A percentile compares a stretch with the other conserved stretches of the same genome.
These are phyloP conservation scores for Bugulina stolonifera DNA, from an alignment of 2,888 invertebrate genomes.

Conservation along the genomic window DNA sequence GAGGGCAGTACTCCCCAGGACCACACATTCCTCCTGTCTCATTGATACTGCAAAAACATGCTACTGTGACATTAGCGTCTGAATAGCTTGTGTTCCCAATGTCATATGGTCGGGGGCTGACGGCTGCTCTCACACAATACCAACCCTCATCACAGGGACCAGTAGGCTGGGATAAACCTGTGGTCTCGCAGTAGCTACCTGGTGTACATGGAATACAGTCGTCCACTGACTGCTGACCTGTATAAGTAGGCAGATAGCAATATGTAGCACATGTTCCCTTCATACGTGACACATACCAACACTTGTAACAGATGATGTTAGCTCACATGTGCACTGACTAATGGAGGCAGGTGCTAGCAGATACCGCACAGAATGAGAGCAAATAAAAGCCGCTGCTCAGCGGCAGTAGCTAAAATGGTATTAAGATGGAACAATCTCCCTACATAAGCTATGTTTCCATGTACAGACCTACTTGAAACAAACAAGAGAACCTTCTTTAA, in stretches of 20 bases:
- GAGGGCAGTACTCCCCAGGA: slow-evolving; percentile 44
- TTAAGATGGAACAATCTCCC: no score
- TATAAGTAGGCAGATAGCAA: background rate
- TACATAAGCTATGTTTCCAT: no score
- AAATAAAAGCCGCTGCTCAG: no score
- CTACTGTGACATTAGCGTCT: slow-evolving; percentile 29
- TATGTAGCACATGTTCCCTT: no score
- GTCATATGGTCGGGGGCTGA: slow-evolving; percentile 40
- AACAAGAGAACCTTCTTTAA: no score
- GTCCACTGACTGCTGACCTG: slow-evolving; percentile 27
- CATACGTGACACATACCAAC: no score
- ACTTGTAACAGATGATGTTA: no score
- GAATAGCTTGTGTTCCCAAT: slow-evolving; percentile 38
- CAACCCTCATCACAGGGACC: slow-evolving; percentile 43
- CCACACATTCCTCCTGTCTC: slow-evolving; percentile 46
- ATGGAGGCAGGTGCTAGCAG: no score
- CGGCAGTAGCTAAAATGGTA: no score
- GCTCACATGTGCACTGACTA: no score
- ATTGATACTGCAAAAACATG: slow-evolving; percentile 42
- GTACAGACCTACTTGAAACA: no score
- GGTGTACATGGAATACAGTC: slow-evolving; percentile 46
- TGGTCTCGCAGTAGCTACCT: slow-evolving; percentile 41
- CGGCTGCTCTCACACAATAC: slow-evolving; percentile 47
- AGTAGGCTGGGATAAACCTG: slow-evolving; percentile 36
- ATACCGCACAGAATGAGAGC: no score